Conservation (phyloP, 1,140 invertebrate species). For the Bradysia coprophila region DNA sequence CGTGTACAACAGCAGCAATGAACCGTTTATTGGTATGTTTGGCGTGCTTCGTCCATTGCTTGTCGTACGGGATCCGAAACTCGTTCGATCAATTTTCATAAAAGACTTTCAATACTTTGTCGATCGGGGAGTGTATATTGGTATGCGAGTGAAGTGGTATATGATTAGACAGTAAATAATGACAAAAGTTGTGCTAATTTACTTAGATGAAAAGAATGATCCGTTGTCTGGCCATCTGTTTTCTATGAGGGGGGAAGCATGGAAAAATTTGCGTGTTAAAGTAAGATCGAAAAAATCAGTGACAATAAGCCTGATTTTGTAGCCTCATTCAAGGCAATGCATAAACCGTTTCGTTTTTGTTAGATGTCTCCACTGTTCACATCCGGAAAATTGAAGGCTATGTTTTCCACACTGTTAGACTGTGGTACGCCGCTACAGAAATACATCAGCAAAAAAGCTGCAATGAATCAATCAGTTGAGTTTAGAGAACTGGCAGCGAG, state of each 20-base stretch:
- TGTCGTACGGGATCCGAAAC: constrained; percentile 15
- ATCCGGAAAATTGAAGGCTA: constrained; percentile 26
- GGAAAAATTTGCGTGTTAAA: constrained; percentile 29
- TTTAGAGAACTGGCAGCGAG: constrained; percentile 18
- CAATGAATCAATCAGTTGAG: constrained; percentile 9
- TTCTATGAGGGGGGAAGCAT: constrained; percentile 23
- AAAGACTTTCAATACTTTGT: constrained; percentile 21
- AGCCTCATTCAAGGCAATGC: too few species aligned
- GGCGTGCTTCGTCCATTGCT: constrained; percentile 11
- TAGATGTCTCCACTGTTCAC: constrained; percentile 28
- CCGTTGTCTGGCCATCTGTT: constrained; percentile 25
- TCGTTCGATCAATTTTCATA: constrained; percentile 27
- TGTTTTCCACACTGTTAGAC: constrained; percentile 23
- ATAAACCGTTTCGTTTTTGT: too few species aligned
- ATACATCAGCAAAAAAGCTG: neutral
- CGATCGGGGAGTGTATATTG: constrained; percentile 9
- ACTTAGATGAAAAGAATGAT: constrained; percentile 17
- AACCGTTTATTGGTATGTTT: constrained; percentile 12
- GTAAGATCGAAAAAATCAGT: too few species aligned
- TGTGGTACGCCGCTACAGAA: constrained; percentile 10
- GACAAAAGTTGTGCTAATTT: constrained; percentile 4
- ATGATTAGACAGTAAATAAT: too few species aligned
- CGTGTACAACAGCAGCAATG: constrained; percentile 4
- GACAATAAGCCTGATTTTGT: too few species aligned
- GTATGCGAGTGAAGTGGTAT: too few species aligned